A percentile compares a stretch with the other conserved stretches of the same genome.
phyloP scores from a whole-genome alignment of 2,113 vertebrate genomes.

The Cricetomys ansorgei region DNA sequence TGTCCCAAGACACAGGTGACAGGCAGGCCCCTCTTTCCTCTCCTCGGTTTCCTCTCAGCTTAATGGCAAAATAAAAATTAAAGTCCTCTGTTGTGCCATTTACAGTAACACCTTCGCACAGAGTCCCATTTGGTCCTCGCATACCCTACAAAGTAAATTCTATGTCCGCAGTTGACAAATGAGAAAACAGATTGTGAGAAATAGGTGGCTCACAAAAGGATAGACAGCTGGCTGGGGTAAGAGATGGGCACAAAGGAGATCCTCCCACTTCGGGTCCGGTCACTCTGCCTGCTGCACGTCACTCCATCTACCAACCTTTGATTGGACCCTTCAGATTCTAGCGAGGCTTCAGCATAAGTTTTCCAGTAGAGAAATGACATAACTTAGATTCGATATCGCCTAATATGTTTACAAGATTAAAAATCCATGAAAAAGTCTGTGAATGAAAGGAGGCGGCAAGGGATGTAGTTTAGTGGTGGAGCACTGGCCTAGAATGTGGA shows the following conservation, averaged over 20 bases:
- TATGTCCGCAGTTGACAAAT: neutral
- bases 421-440: neutral
- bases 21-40: neutral
- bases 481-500: neutral
- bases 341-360: neutral
- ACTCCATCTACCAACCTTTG: neutral
- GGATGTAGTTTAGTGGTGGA: neutral
- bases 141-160: neutral
- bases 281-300: neutral
- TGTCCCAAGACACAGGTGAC: slow-evolving; percentile 14
- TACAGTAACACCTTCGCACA: neutral
- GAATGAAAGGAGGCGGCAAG: neutral
- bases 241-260: neutral
- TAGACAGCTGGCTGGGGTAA: neutral
- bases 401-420: neutral
- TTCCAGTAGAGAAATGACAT: neutral
- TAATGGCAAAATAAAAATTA: neutral
- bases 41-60: neutral
- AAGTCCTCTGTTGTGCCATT: neutral
- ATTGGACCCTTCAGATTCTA: neutral
- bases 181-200: neutral
- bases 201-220: neutral
- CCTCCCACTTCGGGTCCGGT: neutral
- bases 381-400: neutral
- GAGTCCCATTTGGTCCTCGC: neutral